Evolutionary conservation across 2,113 vertebrate species (phyloP).

Genomic region (Sinocyclocheilus anophthalmus): DNA sequence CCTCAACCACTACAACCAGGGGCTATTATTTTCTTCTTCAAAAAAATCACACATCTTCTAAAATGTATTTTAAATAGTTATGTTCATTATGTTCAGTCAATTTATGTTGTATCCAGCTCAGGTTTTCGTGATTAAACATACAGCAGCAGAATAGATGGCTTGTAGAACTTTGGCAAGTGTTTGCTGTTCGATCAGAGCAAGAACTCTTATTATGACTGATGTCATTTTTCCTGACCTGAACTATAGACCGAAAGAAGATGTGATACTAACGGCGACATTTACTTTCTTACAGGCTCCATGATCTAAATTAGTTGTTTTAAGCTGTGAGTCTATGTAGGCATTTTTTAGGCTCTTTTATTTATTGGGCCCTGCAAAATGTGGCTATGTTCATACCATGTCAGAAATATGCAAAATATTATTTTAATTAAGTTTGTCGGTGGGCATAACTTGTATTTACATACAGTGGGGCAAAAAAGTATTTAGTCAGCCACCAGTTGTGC

Average conservation of each 20-base stretch:
- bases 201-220: background rate
- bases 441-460: too few species aligned
- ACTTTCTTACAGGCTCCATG: background rate
- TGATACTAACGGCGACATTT: background rate
- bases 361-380: background rate
- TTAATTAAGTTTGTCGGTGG: background rate
- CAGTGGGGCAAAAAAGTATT: too few species aligned
- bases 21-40: background rate
- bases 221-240: background rate
- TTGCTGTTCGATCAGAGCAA: background rate
- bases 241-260: slow-evolving; percentile 1
- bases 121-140: background rate
- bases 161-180: background rate
- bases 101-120: background rate
- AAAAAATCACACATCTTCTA: background rate
- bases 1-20: background rate
- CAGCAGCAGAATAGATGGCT: background rate
- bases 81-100: background rate
- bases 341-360: background rate
- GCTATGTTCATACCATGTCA: too few species aligned
- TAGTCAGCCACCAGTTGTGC: too few species aligned
- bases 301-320: background rate
- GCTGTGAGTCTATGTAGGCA: background rate
- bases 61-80: background rate
- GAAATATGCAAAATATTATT: too few species aligned